These are phyloP conservation scores for Gymnobelideus leadbeateri DNA, from an alignment of 2,113 vertebrate species.

Conservation along the genomic window DNA sequence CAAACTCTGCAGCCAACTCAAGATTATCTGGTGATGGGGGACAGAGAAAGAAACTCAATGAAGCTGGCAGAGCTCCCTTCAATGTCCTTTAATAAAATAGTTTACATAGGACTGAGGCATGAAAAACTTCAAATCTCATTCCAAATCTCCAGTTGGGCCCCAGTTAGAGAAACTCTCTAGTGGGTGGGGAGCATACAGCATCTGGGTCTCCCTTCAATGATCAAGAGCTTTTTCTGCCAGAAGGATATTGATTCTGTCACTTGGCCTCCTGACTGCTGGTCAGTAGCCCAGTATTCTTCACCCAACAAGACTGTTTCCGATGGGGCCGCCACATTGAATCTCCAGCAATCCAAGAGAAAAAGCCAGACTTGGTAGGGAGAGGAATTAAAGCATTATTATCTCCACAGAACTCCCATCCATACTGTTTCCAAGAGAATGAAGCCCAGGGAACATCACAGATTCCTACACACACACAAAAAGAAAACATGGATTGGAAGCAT, in stretches of 20 bases:
- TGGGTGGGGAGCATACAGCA: not conserved
- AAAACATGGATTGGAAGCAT: not conserved
- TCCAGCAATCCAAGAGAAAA: slow-evolving; percentile 68
- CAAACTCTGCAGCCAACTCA: slow-evolving; percentile 6
- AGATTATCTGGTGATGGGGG: not conserved
- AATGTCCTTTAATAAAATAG: slow-evolving; percentile 74
- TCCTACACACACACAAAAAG: not conserved
- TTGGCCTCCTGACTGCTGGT: slow-evolving; percentile 54
- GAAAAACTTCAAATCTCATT: slow-evolving; percentile 67
- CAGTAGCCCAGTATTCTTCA: slow-evolving; percentile 57
- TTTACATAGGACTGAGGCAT: slow-evolving; percentile 69
- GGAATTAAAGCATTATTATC: slow-evolving; percentile 74
- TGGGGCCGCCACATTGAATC: slow-evolving; percentile 74
- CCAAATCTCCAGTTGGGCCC: slow-evolving; percentile 61
- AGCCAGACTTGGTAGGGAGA: slow-evolving; percentile 59
- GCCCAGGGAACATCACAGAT: not conserved
- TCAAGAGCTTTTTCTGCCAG: rapidly evolving
- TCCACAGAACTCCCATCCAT: slow-evolving; percentile 58
- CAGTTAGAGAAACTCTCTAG: not conserved
- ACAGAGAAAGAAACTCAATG: not conserved
- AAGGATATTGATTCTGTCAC: slow-evolving; percentile 53
- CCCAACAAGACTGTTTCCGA: slow-evolving; percentile 82
- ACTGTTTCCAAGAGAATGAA: not conserved
- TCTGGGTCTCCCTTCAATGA: not conserved
- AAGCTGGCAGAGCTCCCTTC: slow-evolving; percentile 51